phyloP scores from a whole-genome alignment of 2,113 vertebrate genomes.

The Glareola pratincola region DNA sequence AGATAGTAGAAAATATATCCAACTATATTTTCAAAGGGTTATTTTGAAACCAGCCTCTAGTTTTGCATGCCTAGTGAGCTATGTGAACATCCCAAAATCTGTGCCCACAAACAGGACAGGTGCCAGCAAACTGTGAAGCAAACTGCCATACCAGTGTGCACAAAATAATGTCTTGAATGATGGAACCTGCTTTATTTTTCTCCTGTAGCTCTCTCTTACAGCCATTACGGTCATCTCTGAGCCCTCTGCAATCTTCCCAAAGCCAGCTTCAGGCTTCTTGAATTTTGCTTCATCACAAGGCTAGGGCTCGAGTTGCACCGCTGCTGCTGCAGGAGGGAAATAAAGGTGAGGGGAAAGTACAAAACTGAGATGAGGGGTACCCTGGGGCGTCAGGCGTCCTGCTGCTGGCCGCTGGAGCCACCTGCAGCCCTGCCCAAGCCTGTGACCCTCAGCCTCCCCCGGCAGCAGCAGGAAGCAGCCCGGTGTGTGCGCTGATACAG shows the following conservation, averaged over 20 bases:
- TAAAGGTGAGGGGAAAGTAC: background rate
- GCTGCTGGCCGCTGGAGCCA: background rate
- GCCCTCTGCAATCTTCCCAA: background rate
- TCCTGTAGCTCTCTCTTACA: background rate
- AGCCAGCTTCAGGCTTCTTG: background rate
- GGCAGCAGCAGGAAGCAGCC: background rate
- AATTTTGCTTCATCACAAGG: background rate
- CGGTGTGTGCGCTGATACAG: fast-evolving
- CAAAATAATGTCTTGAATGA: background rate
- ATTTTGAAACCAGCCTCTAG: background rate
- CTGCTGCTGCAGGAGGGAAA: background rate
- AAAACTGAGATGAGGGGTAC: background rate
- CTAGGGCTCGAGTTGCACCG: background rate
- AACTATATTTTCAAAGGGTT: background rate
- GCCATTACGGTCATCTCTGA: background rate
- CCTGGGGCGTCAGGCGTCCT: fast-evolving
- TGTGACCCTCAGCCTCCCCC: no score
- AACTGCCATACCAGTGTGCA: background rate
- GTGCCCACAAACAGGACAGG: background rate
- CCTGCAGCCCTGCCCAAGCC: background rate
- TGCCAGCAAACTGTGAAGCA: background rate
- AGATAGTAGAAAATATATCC: background rate
- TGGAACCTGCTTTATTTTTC: background rate
- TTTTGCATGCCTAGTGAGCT: background rate
- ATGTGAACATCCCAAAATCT: background rate